phyloP scores from a whole-genome alignment of 2,888 invertebrate species.

The Adela reaumurella region DNA sequence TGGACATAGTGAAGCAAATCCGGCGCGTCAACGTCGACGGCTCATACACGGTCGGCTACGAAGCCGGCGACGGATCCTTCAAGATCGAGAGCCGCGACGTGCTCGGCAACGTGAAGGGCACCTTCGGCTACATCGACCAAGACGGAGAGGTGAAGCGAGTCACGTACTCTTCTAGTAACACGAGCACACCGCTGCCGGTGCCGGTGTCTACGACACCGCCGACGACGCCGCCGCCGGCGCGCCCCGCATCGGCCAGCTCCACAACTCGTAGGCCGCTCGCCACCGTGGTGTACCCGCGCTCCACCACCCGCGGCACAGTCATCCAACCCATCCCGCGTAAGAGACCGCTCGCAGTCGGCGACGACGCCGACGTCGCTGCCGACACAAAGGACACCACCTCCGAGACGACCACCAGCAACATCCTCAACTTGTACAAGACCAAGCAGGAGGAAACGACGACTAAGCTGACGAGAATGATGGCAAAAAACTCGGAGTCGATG shows the following conservation, averaged over 20 bases:
- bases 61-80: slow-evolving; percentile 81
- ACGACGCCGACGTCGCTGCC: slow-evolving; percentile 28
- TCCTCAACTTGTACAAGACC: slow-evolving; percentile 29
- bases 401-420: slow-evolving; percentile 30
- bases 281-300: slow-evolving; percentile 49
- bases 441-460: slow-evolving; percentile 27
- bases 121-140: slow-evolving; percentile 76
- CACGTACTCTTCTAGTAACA: slow-evolving; percentile 62
- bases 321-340: slow-evolving; percentile 64
- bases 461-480: slow-evolving; percentile 24
- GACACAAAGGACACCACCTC: slow-evolving; percentile 19
- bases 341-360: slow-evolving; percentile 24
- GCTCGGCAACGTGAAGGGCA: slow-evolving; percentile 76
- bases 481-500: too few relatives aligned
- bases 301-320: slow-evolving; percentile 54
- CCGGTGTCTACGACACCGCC: slow-evolving; percentile 30
- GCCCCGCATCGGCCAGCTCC: slow-evolving; percentile 45
- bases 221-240: slow-evolving; percentile 38
- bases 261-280: slow-evolving; percentile 53
- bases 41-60: slow-evolving; percentile 80
- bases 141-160: slow-evolving; percentile 76
- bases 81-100: slow-evolving; percentile 81
- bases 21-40: slow-evolving; percentile 78
- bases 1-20: slow-evolving; percentile 79
- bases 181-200: slow-evolving; percentile 38